Percentiles rank a stretch among this genome's conserved stretches.
These are phyloP conservation scores for Sebastes elongatus DNA, from an alignment of 2,797 vertebrate species.

Conservation along the genomic window DNA sequence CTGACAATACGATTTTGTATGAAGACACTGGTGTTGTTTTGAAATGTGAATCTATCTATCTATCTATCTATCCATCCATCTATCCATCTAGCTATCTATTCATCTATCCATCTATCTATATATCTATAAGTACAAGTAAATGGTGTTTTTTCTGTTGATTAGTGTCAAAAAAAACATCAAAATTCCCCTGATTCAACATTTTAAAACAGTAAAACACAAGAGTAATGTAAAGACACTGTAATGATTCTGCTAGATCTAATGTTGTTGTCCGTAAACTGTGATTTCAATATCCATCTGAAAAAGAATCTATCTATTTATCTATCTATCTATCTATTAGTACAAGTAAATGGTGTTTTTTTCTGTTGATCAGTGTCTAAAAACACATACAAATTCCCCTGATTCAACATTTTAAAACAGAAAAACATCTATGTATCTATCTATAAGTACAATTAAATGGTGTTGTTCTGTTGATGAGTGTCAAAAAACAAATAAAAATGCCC, in stretches of 20 bases:
- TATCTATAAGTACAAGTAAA: neutral
- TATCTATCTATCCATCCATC: slow-evolving; percentile 52
- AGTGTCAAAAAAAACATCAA: neutral
- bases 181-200: neutral
- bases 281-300: no score
- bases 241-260: neutral
- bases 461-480: no score
- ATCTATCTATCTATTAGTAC: neutral
- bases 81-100: slow-evolving; percentile 33
- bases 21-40: slow-evolving; percentile 17
- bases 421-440: neutral
- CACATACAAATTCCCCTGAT: neutral
- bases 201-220: neutral
- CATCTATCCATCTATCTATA: slow-evolving; percentile 34
- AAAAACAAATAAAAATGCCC: no score
- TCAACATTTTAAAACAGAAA: neutral
- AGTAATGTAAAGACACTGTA: neutral
- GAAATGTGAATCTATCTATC: slow-evolving; percentile 19
- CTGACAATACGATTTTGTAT: neutral
- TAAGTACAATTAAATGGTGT: neutral
- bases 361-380: neutral
- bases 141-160: neutral
- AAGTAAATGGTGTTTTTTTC: neutral
- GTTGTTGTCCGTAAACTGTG: neutral
- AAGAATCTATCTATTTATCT: neutral